Conservation (phyloP, 2,797 vertebrate species). For the Lacerta bilineata region DNA sequence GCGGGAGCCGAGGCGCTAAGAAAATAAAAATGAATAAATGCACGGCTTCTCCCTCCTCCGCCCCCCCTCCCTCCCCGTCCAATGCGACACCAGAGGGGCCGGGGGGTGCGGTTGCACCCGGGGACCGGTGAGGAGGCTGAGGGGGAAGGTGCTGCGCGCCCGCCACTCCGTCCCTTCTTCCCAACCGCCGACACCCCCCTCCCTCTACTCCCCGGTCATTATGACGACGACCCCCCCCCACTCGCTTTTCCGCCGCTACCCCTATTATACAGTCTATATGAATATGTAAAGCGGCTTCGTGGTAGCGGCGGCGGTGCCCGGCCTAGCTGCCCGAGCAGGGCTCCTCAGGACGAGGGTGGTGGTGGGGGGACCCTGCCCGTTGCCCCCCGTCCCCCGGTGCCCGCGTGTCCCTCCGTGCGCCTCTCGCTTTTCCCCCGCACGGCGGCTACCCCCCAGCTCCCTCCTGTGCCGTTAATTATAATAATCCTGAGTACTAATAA, state of each 20-base stretch:
- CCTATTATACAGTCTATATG: constrained; percentile 48
- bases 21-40: not conserved
- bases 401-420: constrained; percentile 33
- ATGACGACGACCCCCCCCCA: constrained; percentile 6
- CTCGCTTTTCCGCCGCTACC: constrained; percentile 18
- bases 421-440: constrained; percentile 43
- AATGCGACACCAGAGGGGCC: constrained; percentile 25
- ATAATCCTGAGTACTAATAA: constrained; percentile 94
- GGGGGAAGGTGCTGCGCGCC: not conserved
- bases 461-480: constrained; percentile 80
- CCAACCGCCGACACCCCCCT: not conserved
- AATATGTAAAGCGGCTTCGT: constrained; percentile 72
- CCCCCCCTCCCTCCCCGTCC: constrained; percentile 9
- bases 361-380: constrained; percentile 63
- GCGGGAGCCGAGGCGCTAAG: not conserved
- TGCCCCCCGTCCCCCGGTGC: constrained; percentile 64
- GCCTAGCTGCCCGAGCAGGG: constrained; percentile 54
- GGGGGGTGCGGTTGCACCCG: constrained; percentile 22
- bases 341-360: not conserved
- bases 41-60: not conserved
- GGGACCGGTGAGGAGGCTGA: constrained; percentile 10
- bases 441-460: constrained; percentile 56
- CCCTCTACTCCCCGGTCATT: constrained; percentile 11
- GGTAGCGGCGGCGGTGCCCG: constrained; percentile 41
- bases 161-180: not conserved